These are phyloP conservation scores for Heliconius ethilla DNA, from an alignment of 2,888 invertebrate genomes.

Conservation along the genomic window DNA sequence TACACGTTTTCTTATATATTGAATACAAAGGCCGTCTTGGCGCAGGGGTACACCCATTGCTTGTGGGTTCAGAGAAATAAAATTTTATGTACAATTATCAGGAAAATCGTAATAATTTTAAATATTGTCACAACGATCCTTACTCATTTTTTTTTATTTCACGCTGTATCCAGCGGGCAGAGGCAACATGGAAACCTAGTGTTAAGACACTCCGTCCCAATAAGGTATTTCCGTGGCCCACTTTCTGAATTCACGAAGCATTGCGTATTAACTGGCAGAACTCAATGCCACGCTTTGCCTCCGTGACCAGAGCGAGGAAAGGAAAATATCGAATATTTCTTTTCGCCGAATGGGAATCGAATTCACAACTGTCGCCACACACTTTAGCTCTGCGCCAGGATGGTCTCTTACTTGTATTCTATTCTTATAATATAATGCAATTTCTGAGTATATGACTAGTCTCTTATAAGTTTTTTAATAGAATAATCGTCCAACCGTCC, in stretches of 20 bases:
- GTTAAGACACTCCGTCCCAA: background rate
- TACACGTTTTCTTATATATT: background rate
- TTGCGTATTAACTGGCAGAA: too few relatives aligned
- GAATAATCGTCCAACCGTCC: slow-evolving; percentile 19
- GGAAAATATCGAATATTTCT: too few relatives aligned
- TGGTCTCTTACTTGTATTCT: background rate
- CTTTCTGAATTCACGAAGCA: too few relatives aligned
- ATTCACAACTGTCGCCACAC: background rate
- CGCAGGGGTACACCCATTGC: background rate
- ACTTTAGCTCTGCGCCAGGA: too few relatives aligned
- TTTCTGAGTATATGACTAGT: background rate
- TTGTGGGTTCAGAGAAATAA: background rate
- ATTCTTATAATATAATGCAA: background rate
- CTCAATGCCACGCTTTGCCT: too few relatives aligned
- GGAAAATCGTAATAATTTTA: background rate
- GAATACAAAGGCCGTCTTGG: background rate
- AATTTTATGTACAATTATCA: background rate
- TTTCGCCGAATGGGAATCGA: background rate
- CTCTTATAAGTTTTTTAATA: background rate
- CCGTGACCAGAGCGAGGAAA: too few relatives aligned
- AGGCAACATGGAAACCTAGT: background rate
- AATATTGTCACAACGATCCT: too few relatives aligned
- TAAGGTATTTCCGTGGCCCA: too few relatives aligned
- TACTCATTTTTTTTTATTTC: background rate
- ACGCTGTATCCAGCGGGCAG: background rate